Evolutionary conservation across 1,140 invertebrate species (phyloP), one percentile per base, ranked within the genome.

Genomic region (Drosophila pallidifrons): DNA sequence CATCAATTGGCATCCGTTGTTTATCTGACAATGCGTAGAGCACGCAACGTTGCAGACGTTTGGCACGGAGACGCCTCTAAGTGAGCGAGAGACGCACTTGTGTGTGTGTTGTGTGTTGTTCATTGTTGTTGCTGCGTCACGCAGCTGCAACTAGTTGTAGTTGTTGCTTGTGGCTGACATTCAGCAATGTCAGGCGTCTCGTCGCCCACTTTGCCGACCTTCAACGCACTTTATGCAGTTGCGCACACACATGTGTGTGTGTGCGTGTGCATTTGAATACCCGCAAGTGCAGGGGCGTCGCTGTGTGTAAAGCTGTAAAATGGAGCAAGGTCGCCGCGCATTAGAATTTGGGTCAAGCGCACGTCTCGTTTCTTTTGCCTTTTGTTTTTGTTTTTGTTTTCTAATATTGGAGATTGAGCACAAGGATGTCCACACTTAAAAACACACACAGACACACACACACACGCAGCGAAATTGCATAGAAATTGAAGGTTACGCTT

Each of bases 341-440:
- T 85, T 83, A 83, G 85, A 88, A 88, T 88, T 88, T 88, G 65
- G 83, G 83, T 89, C 83, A 89, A 88, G 81, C 60, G 57, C 77
- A 74, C 16, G 52, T 68, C 52, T 52, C 61, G 75, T 66, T 32
- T 71, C 6, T 61, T 38, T 46, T 52, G 55, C 11, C 28, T 59
- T 63, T 63, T 38, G 43, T 80, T 54, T 59, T 25, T 35, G 11
- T 35, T 46, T 45, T 46, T 63, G 72, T 86, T 87, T 89, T 89
- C 78, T 85, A 89, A 89, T 89, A 89, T 89, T 89, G 79, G 81
- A 89, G 75, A 89, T 89, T 89, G 86, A 69, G 85, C 69, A 80
- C 85, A 89, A 89, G 85, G 85, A 88, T 88, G 83, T 71, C 55
- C 82, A 58, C 52, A 64, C 69, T 87, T 45, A 67, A 65, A 45